phyloP scores from a whole-genome alignment of 1,140 invertebrate genomes.

The Cheumatopsyche charites region DNA sequence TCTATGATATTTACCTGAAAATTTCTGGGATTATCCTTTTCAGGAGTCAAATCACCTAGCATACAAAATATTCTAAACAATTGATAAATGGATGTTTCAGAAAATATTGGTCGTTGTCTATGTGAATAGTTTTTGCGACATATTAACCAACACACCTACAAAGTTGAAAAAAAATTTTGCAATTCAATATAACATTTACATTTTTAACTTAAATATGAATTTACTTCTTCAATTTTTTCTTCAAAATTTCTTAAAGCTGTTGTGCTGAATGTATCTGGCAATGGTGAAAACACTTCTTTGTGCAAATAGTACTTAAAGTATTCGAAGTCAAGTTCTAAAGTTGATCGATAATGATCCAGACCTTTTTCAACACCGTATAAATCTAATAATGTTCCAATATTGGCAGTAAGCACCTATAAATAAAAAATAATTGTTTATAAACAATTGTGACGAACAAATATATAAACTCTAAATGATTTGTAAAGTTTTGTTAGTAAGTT shows the following conservation, averaged over 20 bases:
- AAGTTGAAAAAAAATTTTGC: constrained; percentile 11
- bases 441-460: no score
- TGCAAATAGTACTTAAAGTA: constrained; percentile 77
- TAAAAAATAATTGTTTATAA: neutral
- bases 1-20: no score
- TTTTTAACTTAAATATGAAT: neutral
- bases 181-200: neutral
- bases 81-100: constrained; percentile 71
- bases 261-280: constrained; percentile 64
- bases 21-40: constrained; percentile 50
- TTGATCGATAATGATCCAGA: constrained; percentile 74
- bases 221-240: constrained; percentile 66
- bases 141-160: constrained; percentile 79
- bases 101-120: constrained; percentile 65
- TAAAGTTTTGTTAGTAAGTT: no score
- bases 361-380: constrained; percentile 78
- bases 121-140: constrained; percentile 69
- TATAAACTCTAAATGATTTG: no score
- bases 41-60: constrained; percentile 69
- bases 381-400: constrained; percentile 72
- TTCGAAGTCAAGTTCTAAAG: constrained; percentile 71
- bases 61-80: constrained; percentile 81
- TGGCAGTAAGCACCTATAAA: constrained; percentile 73
- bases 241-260: constrained; percentile 64
- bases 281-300: constrained; percentile 71